Evolutionary conservation across 2,797 vertebrate species (phyloP), one percentile per base, ranked within the genome.

Genomic region (Orientallactaga sibirica): DNA sequence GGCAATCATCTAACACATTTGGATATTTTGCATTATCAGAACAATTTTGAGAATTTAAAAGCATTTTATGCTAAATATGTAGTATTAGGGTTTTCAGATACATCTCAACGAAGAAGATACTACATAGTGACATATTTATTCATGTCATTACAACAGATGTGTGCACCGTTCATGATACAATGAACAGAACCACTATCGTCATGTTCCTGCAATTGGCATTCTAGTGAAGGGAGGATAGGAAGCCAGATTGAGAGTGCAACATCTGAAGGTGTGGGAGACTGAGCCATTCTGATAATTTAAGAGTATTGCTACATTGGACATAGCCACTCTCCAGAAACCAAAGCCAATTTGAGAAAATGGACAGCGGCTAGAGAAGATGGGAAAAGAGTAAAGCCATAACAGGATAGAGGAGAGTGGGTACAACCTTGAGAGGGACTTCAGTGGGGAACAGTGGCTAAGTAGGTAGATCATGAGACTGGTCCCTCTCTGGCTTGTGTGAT

Each of bases 11-110:
- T 70, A 43, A 52, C 20, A 94, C 14, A 81, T 71, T 93, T 48
- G 71, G 11, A 19, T 78, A 14, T 80, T 95, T 67, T 93, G 2
- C 67, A 81, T 43, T 93, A 95, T 92, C 81, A 93, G 55, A 79
- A 92, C 79, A 3, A 18, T 84, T 95, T 80, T 75, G 7, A 71
- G 86, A 91, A 79, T 78, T 24, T 16, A 55, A 82, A 85, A 78
- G n/a, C 19, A 74, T 80, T 77, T 90, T 76, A 79, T 43, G 64
- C 6, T 76, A 76, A 95, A 81, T 20, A 86, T 94, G 15, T 55
- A 33, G 48, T 74, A n/a, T 16, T 48, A 62, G 12, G 58, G 29
- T 71, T 82, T 62, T 19, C 29, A 93, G n/a, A 20, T 67, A 61
- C 25, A 61, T 73, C 25, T 93, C 27, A 86, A 82, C 19, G 29